Base-by-base conservation (phyloP, 2,113 vertebrate species). In the Datnioides undecimradiatus region DNA sequence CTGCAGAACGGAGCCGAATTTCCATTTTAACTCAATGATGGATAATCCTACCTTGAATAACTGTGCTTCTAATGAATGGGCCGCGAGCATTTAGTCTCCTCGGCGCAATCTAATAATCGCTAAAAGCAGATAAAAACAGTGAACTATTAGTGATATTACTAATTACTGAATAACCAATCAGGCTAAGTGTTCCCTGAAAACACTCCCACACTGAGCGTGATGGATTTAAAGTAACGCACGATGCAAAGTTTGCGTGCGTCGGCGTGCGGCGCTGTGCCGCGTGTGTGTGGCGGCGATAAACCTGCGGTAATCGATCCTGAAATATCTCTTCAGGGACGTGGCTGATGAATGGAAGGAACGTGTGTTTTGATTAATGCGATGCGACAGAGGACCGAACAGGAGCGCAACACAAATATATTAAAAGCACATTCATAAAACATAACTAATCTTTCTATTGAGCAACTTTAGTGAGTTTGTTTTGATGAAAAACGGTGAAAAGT, bases 111-210 rank as follows among this genome's bases (percentile, higher is more conserved):
- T 83, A 89, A 93, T 90, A 88, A 93, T 85, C 84, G 87, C 83
- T 74, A 78, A 91, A 88, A 91, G 88, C 7, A 27, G 69, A 91
- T 79, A 85, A 89, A 91, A 91, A 85, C n/a, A 83, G 63, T 55
- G 72, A 88, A 89, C 90, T 88, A 86, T 92, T 90, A 91, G 85
- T 80, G 73, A 89, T 89, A 91, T 89, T 88, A 84, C 85, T 92
- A 90, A 91, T 93, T 91, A 87, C 72, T 78, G 76, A 91, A 83
- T 80, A 85, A 87, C 82, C 73, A 91, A 93, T 93, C 89, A 86
- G 69, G 21, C 82, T 89, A 90, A 92, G 91, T 93, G 92, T 85
- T 86, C 67, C 54, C 73, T 76, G 72, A 89, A 87, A 89, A 85
- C 19, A 8, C 78, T 76, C 63, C 58, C 69, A 74, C 57, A 76